Evolutionary conservation across 2,888 invertebrate species (phyloP).

Genomic region (Zygaena filipendulae): DNA sequence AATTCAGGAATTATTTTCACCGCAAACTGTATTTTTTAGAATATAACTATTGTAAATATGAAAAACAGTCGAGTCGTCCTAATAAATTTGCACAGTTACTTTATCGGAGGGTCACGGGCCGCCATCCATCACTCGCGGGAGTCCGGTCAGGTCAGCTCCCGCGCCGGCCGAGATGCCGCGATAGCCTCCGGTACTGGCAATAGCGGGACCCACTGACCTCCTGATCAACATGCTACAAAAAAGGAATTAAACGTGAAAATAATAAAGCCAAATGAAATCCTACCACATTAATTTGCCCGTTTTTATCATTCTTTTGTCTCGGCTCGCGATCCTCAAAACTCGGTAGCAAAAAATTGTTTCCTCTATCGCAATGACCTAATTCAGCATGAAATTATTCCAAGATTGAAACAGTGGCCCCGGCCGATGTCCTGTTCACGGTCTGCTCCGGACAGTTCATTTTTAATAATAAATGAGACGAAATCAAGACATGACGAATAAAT

Average conservation of each 20-base stretch:
- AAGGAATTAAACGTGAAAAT: neutral
- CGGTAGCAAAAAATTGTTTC: too few species aligned
- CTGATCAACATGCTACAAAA: conserved; percentile 22
- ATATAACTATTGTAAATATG: too few species aligned
- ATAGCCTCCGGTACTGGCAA: too few species aligned
- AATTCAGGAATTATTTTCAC: too few species aligned
- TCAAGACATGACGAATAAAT: conserved; percentile 71
- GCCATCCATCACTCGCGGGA: conserved; percentile 7
- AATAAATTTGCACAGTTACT: too few species aligned
- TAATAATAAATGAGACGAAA: conserved; percentile 71
- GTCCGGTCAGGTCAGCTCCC: conserved; percentile 36
- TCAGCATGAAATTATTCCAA: conserved; percentile 60
- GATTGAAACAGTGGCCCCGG: conserved; percentile 62
- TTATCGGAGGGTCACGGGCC: conserved; percentile 1
- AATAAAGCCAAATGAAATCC: neutral
- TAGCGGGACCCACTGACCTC: conserved; percentile 32
- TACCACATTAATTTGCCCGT: too few species aligned
- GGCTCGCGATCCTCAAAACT: too few species aligned
- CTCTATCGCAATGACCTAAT: too few species aligned
- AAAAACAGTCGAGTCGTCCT: too few species aligned
- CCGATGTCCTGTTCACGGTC: conserved; percentile 50
- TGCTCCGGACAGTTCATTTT: conserved; percentile 69
- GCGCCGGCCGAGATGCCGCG: conserved; percentile 34
- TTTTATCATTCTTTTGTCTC: too few species aligned
- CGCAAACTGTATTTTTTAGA: too few species aligned